Evolutionary conservation across 1,140 invertebrate genomes (phyloP).

Genomic region (Drosophila busckii): DNA sequence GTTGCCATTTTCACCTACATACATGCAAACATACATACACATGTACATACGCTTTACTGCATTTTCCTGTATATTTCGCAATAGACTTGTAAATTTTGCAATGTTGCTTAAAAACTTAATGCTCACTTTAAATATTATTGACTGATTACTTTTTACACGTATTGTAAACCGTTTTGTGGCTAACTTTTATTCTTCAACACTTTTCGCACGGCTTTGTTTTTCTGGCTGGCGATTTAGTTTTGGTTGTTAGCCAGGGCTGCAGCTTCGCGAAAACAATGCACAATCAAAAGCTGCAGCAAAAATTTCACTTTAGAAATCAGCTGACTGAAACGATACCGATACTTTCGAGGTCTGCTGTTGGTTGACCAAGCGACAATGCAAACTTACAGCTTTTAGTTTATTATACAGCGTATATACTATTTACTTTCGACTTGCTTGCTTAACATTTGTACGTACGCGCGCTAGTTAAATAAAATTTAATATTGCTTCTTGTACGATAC

Average conservation of each 20-base stretch:
- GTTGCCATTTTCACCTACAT: constrained; percentile 30
- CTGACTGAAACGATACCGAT: constrained; percentile 5
- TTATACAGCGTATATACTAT: no score
- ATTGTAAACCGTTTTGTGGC: no score
- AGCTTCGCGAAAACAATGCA: constrained; percentile 22
- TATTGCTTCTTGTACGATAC: no score
- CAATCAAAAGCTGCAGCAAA: constrained; percentile 11
- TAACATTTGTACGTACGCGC: no score
- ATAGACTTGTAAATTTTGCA: background rate
- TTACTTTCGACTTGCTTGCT: no score
- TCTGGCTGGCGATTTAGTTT: constrained; percentile 39
- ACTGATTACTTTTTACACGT: background rate
- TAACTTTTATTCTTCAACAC: constrained; percentile 12
- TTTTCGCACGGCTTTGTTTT: constrained; percentile 22
- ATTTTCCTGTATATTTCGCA: constrained; percentile 43
- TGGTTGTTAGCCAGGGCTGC: constrained; percentile 34
- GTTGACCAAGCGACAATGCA: no score
- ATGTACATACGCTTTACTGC: constrained; percentile 37
- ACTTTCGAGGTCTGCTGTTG: no score
- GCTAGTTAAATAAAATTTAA: no score
- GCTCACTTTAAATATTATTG: background rate
- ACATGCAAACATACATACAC: constrained; percentile 9
- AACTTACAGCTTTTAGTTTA: no score
- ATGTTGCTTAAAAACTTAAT: background rate
- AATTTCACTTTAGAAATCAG: constrained; percentile 15